phyloP scores from a whole-genome alignment of 2,113 vertebrate species.

The Sebastes fasciatus region DNA sequence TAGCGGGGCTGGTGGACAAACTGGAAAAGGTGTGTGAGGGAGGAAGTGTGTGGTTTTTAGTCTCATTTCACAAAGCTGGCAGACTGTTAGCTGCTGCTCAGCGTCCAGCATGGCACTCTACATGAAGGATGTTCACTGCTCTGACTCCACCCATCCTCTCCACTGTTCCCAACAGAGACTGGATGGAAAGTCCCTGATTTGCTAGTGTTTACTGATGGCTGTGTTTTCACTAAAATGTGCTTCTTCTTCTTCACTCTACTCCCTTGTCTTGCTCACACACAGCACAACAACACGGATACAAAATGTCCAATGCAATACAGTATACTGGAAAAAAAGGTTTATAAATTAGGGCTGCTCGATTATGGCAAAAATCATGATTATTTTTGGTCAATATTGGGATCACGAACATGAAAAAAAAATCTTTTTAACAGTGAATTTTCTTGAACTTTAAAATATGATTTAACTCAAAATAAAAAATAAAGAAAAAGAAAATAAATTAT shows the following conservation, averaged over 20 bases:
- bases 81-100: background rate
- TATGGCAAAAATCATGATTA: too few species aligned
- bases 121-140: too few species aligned
- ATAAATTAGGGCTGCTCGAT: background rate
- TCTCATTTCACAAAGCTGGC: background rate
- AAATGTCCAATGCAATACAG: too few species aligned
- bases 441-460: too few species aligned
- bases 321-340: background rate
- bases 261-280: background rate
- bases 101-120: too few species aligned
- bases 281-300: background rate
- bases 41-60: background rate
- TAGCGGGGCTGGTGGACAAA: constrained; percentile 76
- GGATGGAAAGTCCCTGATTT: constrained; percentile 4
- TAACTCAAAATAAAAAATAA: too few species aligned
- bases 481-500: too few species aligned
- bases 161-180: background rate
- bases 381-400: too few species aligned
- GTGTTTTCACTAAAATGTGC: background rate
- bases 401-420: too few species aligned
- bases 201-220: background rate
- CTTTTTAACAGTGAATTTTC: too few species aligned
- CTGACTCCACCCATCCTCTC: too few species aligned
- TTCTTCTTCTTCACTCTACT: too few species aligned
- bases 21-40: constrained; percentile 83